Evolutionary conservation across 2,888 invertebrate genomes (phyloP).

Genomic region (Eupithecia abbreviata): DNA sequence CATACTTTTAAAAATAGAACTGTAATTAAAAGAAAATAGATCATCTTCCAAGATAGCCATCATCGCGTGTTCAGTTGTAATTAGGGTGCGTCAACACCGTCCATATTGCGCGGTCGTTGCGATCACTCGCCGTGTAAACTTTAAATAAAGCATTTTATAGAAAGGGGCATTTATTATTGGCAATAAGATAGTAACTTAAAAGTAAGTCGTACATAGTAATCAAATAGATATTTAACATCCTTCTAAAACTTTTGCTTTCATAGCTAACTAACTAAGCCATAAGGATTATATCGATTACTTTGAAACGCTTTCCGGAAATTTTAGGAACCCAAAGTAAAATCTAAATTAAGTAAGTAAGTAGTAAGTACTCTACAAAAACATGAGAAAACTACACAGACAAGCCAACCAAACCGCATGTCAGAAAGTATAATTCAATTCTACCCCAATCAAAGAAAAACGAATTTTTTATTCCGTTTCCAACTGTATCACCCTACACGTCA

Average conservation of each 20-base stretch:
- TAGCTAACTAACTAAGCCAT: neutral
- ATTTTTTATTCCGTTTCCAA: slow-evolving; percentile 21
- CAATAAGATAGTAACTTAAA: neutral
- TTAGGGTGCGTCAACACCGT: slow-evolving; percentile 64
- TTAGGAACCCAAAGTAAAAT: neutral
- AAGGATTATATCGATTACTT: neutral
- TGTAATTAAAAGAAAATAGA: slow-evolving; percentile 48
- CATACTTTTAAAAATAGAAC: slow-evolving; percentile 22
- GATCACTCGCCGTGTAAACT: slow-evolving; percentile 38
- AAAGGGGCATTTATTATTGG: neutral
- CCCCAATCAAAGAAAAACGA: slow-evolving; percentile 15
- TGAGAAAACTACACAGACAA: slow-evolving; percentile 7
- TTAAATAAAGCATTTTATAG: slow-evolving; percentile 12
- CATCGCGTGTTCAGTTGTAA: slow-evolving; percentile 63
- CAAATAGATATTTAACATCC: neutral
- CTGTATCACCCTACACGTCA: slow-evolving; percentile 29
- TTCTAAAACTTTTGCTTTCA: neutral
- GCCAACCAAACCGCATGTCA: neutral
- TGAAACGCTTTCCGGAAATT: neutral
- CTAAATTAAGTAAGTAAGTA: neutral
- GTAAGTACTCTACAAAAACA: neutral
- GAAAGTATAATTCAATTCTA: slow-evolving; percentile 14
- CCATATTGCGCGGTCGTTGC: slow-evolving; percentile 54
- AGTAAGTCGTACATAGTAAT: neutral
- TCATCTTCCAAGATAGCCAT: slow-evolving; percentile 61